A percentile compares a stretch with the other conserved stretches of the same genome.
These are phyloP conservation scores for Rynchops niger DNA, from an alignment of 2,113 vertebrate genomes.

Conservation along the genomic window DNA sequence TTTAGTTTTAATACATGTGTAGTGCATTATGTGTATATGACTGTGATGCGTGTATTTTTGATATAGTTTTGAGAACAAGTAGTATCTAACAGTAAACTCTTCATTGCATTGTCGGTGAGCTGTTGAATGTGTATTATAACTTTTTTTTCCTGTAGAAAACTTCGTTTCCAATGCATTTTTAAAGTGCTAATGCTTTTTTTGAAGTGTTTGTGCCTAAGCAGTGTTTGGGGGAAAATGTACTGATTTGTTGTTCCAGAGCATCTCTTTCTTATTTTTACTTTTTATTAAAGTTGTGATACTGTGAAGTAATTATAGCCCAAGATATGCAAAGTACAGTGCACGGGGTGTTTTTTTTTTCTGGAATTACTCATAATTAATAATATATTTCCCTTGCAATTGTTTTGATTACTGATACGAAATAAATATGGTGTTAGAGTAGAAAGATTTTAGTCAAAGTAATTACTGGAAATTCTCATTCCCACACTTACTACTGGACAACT, in stretches of 20 bases:
- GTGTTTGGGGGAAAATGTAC: neutral
- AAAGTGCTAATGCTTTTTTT: neutral
- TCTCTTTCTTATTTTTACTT: neutral
- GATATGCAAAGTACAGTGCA: neutral
- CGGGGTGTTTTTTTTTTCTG: neutral
- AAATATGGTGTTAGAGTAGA: neutral
- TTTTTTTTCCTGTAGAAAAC: neutral
- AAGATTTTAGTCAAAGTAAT: neutral
- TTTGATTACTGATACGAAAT: neutral
- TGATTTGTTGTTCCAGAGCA: neutral
- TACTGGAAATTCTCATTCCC: neutral
- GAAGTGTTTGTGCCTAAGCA: neutral
- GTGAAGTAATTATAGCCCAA: neutral
- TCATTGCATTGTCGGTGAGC: neutral
- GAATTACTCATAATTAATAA: neutral
- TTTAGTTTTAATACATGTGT: neutral
- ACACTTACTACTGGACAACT: neutral
- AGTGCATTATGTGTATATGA: neutral
- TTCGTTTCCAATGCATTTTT: neutral
- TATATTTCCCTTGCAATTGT: neutral
- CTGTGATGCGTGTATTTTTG: neutral
- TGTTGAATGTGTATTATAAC: neutral
- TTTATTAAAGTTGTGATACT: neutral
- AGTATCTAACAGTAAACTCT: neutral
- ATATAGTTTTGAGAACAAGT: neutral